Evolutionary conservation across 2,113 vertebrate species (phyloP), one percentile per base, ranked within the genome.

Genomic region (Cathartes aura): DNA sequence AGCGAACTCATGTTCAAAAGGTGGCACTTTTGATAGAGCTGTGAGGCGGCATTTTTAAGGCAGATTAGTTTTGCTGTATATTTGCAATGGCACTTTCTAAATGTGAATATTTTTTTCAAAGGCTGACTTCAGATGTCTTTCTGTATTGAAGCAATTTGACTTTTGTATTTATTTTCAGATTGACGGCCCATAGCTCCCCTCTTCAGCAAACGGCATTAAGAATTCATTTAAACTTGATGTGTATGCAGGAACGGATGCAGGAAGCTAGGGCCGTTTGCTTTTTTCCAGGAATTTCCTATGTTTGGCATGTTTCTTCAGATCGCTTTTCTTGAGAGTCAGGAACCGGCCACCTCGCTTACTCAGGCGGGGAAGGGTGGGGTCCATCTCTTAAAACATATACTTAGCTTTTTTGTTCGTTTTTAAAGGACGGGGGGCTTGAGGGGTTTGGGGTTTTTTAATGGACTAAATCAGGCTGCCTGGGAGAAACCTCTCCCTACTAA

Each of bases 71-170:
- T 96, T 94, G 97, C 97, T 98, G 96, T 98, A 91, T 97, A 97
- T 98, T 98, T 97, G 95, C 95, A 95, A 97, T 84, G 95, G 98
- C 98, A 98, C 98, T 98, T 98, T 98, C 87, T 95, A 97, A 93
- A 96, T 95, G 92, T 96, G 97, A 98, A 93, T 97, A 96, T 62
- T 95, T 95, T 93, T 94, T 74, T 81, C 91, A 67, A 92, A 96
- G 70, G 91, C 81, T 15, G n/a, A 53, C 68, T 76, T 83, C 82
- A 40, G 82, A 43, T 62, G 63, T 89, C 96, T 76, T 91, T 94
- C 75, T 82, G 58, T 73, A 91, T 20, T 68, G 50, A 85, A 81
- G 47, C 21, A 19, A 91, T 86, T 55, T 95, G 87, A 96, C 86
- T 97, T 97, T 93, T 97, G 79, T 98, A 98, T 97, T 98, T 98